phyloP scores from a whole-genome alignment of 2,888 invertebrate genomes.

The Oxycera nigricornis region DNA sequence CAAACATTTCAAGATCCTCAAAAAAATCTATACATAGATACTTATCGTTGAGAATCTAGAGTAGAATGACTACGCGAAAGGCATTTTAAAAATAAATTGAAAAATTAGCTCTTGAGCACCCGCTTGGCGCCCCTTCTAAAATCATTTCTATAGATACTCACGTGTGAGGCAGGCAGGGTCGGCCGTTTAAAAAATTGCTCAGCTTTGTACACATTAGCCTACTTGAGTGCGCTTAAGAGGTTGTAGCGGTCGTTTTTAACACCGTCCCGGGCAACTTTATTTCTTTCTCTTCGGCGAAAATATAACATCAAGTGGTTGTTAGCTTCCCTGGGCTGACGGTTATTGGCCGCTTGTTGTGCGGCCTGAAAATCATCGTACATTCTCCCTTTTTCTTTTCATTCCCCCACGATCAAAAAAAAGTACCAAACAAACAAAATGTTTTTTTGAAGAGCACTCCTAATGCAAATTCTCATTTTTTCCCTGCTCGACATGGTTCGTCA shows the following conservation, averaged over 20 bases:
- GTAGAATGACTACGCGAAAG: not conserved
- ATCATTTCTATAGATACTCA: not conserved
- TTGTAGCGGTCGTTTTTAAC: conserved; percentile 8
- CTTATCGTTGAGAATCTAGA: not conserved
- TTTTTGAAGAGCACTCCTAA: not conserved
- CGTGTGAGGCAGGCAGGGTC: not conserved
- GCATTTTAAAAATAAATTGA: not conserved
- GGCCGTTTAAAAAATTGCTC: not conserved
- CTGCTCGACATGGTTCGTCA: too few relatives aligned
- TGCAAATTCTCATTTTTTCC: conserved; percentile 3
- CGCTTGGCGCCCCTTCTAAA: conserved; percentile 7
- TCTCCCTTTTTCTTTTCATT: not conserved
- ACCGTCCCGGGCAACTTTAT: not conserved
- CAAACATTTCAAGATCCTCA: too few relatives aligned
- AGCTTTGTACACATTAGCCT: not conserved
- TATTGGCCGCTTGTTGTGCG: conserved; percentile 8
- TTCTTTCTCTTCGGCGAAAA: not conserved
- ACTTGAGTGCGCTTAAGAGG: not conserved
- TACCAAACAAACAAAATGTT: not conserved
- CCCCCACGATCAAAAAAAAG: not conserved
- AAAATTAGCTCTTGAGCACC: conserved; percentile 11
- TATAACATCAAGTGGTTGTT: conserved; percentile 21
- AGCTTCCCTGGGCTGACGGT: not conserved
- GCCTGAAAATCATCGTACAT: not conserved
- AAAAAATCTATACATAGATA: too few relatives aligned